A percentile compares a stretch with the other conserved stretches of the same genome.
These are phyloP conservation scores for Eucriotettix oculatus DNA, from an alignment of 2,888 invertebrate genomes.

Conservation along the genomic window DNA sequence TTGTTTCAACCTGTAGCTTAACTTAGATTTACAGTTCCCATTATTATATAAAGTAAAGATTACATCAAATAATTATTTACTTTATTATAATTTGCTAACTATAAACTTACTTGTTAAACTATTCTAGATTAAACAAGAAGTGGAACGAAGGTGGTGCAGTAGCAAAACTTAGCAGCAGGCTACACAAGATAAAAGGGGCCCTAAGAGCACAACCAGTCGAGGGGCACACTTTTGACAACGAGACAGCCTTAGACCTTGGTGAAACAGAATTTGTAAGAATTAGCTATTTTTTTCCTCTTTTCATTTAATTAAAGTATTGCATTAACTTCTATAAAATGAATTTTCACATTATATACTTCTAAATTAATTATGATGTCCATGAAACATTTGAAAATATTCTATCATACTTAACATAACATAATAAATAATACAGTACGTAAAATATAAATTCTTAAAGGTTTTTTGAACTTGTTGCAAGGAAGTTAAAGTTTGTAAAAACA, in stretches of 20 bases:
- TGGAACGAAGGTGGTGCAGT: slow-evolving; percentile 26
- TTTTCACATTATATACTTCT: too few relatives aligned
- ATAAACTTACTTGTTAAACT: background rate
- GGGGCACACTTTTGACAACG: slow-evolving; percentile 29
- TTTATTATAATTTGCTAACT: slow-evolving; percentile 5
- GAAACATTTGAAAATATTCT: too few relatives aligned
- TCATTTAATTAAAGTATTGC: too few relatives aligned
- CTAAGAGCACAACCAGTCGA: slow-evolving; percentile 34
- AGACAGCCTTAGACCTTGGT: slow-evolving; percentile 15
- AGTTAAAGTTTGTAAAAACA: too few relatives aligned
- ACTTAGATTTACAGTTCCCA: background rate
- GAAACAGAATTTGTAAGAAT: slow-evolving; percentile 18
- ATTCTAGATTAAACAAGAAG: slow-evolving; percentile 13
- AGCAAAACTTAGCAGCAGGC: slow-evolving; percentile 33
- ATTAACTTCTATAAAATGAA: too few relatives aligned
- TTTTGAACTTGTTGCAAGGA: too few relatives aligned
- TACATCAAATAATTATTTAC: background rate
- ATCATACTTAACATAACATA: too few relatives aligned
- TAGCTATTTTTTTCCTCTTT: too few relatives aligned
- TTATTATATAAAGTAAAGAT: background rate
- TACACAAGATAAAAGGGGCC: slow-evolving; percentile 45
- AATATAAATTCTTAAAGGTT: too few relatives aligned
- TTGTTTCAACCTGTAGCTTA: background rate
- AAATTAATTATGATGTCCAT: too few relatives aligned
- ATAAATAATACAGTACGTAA: too few relatives aligned